phyloP scores from a whole-genome alignment of 1,140 invertebrate genomes.

The Samia ricini region DNA sequence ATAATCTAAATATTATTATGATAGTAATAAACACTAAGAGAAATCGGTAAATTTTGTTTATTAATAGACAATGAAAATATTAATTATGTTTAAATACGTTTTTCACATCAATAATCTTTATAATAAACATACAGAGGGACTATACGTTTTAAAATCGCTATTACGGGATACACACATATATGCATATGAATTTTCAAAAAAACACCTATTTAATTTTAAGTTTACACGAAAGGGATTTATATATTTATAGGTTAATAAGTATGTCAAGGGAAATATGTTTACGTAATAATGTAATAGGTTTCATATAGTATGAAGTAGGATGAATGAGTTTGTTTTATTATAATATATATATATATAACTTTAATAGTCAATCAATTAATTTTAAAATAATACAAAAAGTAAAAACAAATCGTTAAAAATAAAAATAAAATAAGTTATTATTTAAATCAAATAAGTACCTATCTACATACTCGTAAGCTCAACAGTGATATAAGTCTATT shows the following conservation, averaged over 20 bases:
- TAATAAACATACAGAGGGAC: conserved; percentile 10
- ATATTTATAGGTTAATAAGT: background rate
- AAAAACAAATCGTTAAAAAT: too few species aligned
- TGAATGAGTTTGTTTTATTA: too few species aligned
- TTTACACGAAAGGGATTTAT: background rate
- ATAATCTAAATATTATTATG: background rate
- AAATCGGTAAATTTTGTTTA: background rate
- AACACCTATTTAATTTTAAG: background rate
- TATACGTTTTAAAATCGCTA: background rate
- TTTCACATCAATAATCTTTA: background rate
- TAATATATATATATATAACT: too few species aligned
- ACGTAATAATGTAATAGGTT: too few species aligned
- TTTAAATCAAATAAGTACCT: too few species aligned
- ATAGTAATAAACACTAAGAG: background rate
- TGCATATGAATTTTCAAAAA: background rate
- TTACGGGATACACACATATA: background rate
- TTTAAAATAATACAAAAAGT: too few species aligned
- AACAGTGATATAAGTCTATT: conserved; percentile 13
- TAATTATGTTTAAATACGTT: background rate
- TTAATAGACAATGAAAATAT: conserved; percentile 6
- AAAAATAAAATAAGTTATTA: too few species aligned
- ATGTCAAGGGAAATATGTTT: background rate
- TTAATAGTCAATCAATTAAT: too few species aligned
- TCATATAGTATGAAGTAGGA: too few species aligned
- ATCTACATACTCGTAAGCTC: conserved; percentile 11